Conservation (phyloP, 2,113 vertebrate species). For the Hippocampus abdominalis region DNA sequence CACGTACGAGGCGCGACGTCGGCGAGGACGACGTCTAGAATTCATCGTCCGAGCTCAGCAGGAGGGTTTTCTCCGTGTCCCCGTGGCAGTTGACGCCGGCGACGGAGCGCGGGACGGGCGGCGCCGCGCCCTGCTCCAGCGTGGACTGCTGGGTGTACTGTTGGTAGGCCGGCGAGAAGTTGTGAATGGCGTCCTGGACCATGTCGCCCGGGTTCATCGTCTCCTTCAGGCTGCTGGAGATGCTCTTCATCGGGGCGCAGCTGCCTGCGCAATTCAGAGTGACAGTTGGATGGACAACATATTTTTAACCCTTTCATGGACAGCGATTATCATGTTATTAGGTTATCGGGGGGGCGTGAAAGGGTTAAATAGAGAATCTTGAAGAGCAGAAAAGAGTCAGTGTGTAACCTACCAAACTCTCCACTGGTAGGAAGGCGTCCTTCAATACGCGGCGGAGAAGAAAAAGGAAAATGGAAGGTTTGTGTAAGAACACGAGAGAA, state of each 20-base stretch:
- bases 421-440: conserved; percentile 85
- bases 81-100: conserved; percentile 66
- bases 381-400: neutral
- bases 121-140: conserved; percentile 78
- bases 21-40: conserved; percentile 70
- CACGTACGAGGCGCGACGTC: neutral
- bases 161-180: conserved; percentile 98
- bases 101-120: conserved; percentile 73
- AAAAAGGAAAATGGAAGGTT: conserved; percentile 26
- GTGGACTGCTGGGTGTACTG: conserved; percentile 98
- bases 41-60: conserved; percentile 94
- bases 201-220: conserved; percentile 97
- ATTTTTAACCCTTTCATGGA: too few species aligned
- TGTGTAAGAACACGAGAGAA: conserved; percentile 16
- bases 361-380: too few species aligned
- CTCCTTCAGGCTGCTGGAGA: conserved; percentile 98
- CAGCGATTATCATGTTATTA: too few species aligned
- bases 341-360: neutral
- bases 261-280: conserved; percentile 70
- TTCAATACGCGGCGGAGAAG: conserved; percentile 60
- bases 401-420: conserved; percentile 85
- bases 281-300: too few species aligned
- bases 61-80: conserved; percentile 91
- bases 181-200: conserved; percentile 96
- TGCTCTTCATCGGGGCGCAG: conserved; percentile 96